Conservation (phyloP, 1,140 invertebrate species). For the Diuraphis noxia region DNA sequence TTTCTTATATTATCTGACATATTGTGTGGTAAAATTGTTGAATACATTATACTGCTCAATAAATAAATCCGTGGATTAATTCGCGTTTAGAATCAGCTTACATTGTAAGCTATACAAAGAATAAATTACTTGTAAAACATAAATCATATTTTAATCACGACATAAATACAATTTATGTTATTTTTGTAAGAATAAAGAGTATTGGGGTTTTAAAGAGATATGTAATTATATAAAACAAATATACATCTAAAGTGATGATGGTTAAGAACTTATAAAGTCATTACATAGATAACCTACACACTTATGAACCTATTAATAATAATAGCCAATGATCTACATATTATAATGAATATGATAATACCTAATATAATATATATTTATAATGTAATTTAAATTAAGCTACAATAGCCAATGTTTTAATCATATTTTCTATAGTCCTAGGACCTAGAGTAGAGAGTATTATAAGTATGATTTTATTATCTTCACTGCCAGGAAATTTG, state of each 20-base stretch:
- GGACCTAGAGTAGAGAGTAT: too few species aligned
- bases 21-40: neutral
- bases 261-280: neutral
- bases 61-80: slow-evolving; percentile 16
- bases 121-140: slow-evolving; percentile 4
- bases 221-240: neutral
- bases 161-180: neutral
- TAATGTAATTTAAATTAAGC: neutral
- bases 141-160: slow-evolving; percentile 21
- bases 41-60: neutral
- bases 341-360: neutral
- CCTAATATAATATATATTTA: neutral
- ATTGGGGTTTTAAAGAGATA: neutral
- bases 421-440: neutral
- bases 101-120: neutral
- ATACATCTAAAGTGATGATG: neutral
- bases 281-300: neutral
- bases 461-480: neutral
- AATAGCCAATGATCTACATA: neutral
- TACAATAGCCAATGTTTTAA: neutral
- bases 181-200: neutral
- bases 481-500: neutral
- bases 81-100: neutral
- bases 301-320: neutral
- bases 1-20: neutral